These are phyloP conservation scores for Harpalus rubripes DNA, from an alignment of 2,888 invertebrate species.

Conservation along the genomic window DNA sequence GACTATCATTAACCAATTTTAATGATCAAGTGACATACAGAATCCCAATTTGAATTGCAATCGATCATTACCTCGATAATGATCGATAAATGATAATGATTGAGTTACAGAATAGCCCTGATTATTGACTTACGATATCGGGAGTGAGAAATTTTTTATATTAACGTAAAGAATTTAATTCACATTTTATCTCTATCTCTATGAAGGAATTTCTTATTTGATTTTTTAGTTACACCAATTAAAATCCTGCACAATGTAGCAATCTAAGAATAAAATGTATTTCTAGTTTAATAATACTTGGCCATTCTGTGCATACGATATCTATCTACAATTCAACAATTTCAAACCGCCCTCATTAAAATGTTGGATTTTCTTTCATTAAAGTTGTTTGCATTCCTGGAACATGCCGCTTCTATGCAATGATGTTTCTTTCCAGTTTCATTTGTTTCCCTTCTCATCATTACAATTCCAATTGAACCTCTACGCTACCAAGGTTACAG, in stretches of 20 bases:
- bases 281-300: constrained; percentile 43
- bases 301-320: constrained; percentile 22
- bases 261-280: neutral
- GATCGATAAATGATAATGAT: too few species aligned
- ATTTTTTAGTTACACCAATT: neutral
- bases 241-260: neutral
- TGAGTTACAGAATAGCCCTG: too few species aligned
- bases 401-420: constrained; percentile 5
- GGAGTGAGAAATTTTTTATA: too few species aligned
- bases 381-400: constrained; percentile 56
- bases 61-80: too few species aligned
- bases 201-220: neutral
- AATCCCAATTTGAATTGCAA: too few species aligned
- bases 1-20: too few species aligned
- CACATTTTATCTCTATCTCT: neutral
- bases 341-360: constrained; percentile 50
- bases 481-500: constrained; percentile 35
- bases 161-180: neutral
- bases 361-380: constrained; percentile 61
- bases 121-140: too few species aligned
- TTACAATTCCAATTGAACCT: constrained; percentile 49
- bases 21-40: too few species aligned
- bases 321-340: constrained; percentile 3
- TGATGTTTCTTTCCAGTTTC: constrained; percentile 55
- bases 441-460: constrained; percentile 50